A percentile compares a stretch with the other conserved stretches of the same genome.
Conservation (phyloP, 2,888 invertebrate genomes). For the Caenorhabditis becei region DNA sequence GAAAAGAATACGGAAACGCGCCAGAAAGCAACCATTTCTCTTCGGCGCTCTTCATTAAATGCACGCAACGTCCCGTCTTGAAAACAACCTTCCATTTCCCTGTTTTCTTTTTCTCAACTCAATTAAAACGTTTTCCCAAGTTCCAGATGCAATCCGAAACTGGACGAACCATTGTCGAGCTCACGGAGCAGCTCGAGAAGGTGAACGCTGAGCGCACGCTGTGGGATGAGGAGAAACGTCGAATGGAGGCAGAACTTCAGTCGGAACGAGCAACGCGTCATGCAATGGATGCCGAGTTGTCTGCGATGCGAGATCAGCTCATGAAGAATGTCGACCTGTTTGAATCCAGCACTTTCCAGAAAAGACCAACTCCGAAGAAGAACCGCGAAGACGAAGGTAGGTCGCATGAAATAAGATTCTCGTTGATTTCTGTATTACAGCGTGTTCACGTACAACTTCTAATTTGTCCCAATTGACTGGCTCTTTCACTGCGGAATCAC, state of each 20-base stretch:
- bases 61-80: not conserved
- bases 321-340: constrained; percentile 76
- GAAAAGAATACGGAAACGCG: not conserved
- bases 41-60: not conserved
- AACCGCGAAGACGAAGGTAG: constrained; percentile 29
- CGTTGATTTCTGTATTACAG: constrained; percentile 1
- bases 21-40: not conserved
- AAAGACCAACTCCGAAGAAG: constrained; percentile 34
- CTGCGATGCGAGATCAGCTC: constrained; percentile 76
- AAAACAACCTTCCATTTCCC: not conserved
- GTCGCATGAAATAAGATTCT: not conserved
- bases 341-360: constrained; percentile 69
- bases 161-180: constrained; percentile 35
- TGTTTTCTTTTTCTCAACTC: not conserved
- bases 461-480: constrained; percentile 48
- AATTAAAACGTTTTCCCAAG: constrained; percentile 2
- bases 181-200: constrained; percentile 54
- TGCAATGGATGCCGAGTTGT: constrained; percentile 67
- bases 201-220: not conserved
- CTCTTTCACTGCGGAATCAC: constrained; percentile 25
- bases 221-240: constrained; percentile 41
- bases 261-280: constrained; percentile 61
- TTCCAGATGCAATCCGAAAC: constrained; percentile 64
- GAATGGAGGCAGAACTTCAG: constrained; percentile 43
- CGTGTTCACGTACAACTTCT: constrained; percentile 44